Evolutionary conservation across 2,113 vertebrate genomes (phyloP).

Genomic region (Thalassoma bifasciatum): DNA sequence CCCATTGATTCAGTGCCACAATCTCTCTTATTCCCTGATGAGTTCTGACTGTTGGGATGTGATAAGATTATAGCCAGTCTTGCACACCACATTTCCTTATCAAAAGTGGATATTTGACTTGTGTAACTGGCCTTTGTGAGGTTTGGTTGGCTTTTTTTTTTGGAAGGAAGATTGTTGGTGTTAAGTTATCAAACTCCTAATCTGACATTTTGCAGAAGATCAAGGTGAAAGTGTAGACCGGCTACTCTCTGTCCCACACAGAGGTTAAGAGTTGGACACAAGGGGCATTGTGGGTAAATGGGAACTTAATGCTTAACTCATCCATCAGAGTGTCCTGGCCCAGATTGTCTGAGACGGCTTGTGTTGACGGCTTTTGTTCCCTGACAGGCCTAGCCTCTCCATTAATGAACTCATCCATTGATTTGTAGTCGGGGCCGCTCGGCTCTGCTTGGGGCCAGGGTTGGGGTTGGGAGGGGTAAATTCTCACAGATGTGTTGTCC

Average conservation of each 20-base stretch:
- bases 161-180: not conserved
- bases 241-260: constrained; percentile 21
- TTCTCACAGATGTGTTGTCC: constrained; percentile 64
- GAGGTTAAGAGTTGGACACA: constrained; percentile 41
- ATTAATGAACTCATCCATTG: constrained; percentile 81
- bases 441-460: constrained; percentile 23
- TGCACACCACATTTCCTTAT: not conserved
- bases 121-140: not conserved
- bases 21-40: constrained; percentile 8
- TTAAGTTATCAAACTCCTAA: constrained; percentile 8
- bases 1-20: constrained; percentile 53
- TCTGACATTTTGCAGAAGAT: constrained; percentile 27
- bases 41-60: constrained; percentile 28
- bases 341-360: constrained; percentile 65
- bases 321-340: constrained; percentile 65
- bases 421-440: constrained; percentile 67
- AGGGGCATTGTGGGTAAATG: constrained; percentile 39
- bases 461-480: constrained; percentile 17
- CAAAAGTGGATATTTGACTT: constrained; percentile 11
- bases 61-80: constrained; percentile 27
- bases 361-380: constrained; percentile 71
- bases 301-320: constrained; percentile 56
- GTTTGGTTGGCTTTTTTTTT: constrained; percentile 3
- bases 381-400: constrained; percentile 61
- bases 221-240: constrained; percentile 25